Percentiles rank a stretch among this genome's conserved stretches.
phyloP scores from a whole-genome alignment of 2,797 vertebrate species.

The Neomorphus geoffroyi region DNA sequence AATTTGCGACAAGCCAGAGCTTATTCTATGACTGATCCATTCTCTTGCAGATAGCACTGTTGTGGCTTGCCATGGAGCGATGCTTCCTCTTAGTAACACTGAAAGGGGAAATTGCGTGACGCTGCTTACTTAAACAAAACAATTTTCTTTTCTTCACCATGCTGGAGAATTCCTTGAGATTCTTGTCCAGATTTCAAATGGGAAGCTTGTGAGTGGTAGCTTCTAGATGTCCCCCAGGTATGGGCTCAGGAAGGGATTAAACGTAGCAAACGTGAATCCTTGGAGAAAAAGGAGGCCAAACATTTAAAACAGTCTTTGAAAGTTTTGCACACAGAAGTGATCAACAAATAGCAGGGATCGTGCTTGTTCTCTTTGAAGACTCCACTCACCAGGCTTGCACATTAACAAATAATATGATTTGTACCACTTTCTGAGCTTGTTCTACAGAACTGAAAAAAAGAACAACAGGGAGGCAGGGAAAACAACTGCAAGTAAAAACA shows the following conservation, averaged over 20 bases:
- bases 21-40: background rate
- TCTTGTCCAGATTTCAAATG: background rate
- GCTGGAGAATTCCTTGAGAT: background rate
- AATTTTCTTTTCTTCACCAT: background rate
- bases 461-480: slow-evolving; percentile 26
- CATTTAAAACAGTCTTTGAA: slow-evolving; percentile 22
- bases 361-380: slow-evolving; percentile 3
- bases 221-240: background rate
- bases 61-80: background rate
- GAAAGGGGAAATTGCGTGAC: background rate
- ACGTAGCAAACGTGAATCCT: background rate
- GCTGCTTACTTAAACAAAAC: background rate
- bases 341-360: slow-evolving; percentile 44
- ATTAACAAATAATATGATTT: slow-evolving; percentile 58
- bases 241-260: background rate
- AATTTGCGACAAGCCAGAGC: slow-evolving; percentile 21
- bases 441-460: slow-evolving; percentile 16
- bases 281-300: slow-evolving; percentile 7
- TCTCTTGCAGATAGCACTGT: background rate
- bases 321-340: background rate
- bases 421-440: slow-evolving; percentile 14
- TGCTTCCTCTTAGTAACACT: background rate
- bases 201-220: background rate
- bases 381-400: background rate
- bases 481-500: slow-evolving; percentile 36